Evolutionary conservation across 2,113 vertebrate genomes (phyloP).

Genomic region (Albula glossodonta): DNA sequence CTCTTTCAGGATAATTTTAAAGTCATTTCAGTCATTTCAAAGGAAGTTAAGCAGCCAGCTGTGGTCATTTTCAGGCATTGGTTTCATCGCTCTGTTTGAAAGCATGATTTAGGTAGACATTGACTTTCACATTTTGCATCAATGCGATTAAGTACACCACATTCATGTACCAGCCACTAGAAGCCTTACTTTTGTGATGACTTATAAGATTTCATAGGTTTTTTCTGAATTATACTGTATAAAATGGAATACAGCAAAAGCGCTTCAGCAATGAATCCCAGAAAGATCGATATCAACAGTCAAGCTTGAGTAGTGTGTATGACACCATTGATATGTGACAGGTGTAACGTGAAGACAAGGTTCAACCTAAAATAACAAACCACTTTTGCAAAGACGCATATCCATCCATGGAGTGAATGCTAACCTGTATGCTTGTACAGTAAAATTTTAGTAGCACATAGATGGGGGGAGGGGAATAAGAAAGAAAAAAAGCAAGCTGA

Average conservation of each 20-base stretch:
- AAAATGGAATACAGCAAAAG: neutral
- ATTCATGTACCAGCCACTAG: neutral
- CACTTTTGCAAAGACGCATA: neutral
- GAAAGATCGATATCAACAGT: neutral
- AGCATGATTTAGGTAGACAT: neutral
- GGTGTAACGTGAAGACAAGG: neutral
- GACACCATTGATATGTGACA: neutral
- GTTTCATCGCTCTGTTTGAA: neutral
- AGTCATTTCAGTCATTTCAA: neutral
- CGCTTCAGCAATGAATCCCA: neutral
- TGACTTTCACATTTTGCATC: neutral
- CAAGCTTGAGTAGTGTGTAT: neutral
- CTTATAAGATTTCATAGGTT: neutral
- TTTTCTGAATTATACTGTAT: neutral
- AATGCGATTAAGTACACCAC: neutral
- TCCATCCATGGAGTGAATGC: no score
- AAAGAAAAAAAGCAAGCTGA: neutral
- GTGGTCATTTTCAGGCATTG: neutral
- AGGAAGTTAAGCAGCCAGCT: neutral
- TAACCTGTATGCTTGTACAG: neutral
- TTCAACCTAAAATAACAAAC: neutral
- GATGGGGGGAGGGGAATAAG: neutral
- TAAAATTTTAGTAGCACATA: neutral
- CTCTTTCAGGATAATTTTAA: neutral
- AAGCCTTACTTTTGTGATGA: neutral